Conservation (phyloP, 2,888 invertebrate genomes). For the Cheilosia impressa region DNA sequence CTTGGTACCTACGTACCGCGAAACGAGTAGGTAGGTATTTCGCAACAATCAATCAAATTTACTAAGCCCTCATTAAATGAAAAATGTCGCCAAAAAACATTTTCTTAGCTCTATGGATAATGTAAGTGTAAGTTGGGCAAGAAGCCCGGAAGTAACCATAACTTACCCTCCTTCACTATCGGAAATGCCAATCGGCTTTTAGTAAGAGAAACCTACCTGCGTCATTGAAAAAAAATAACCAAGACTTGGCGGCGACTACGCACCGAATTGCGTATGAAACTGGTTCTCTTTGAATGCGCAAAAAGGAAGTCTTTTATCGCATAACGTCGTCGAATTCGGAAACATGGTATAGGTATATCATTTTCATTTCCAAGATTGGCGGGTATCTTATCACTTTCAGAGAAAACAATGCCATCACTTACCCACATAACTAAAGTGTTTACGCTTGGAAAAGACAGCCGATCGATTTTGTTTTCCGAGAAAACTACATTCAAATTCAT, state of each 20-base stretch:
- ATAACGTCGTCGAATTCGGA: background rate
- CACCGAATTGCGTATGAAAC: conserved; percentile 4
- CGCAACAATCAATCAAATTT: conserved; percentile 15
- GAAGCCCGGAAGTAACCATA: conserved; percentile 33
- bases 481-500: conserved; percentile 63
- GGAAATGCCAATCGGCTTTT: conserved; percentile 37
- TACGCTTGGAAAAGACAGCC: conserved; percentile 1
- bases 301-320: conserved; percentile 28
- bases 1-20: background rate
- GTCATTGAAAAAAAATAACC: conserved; percentile 16
- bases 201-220: conserved; percentile 8
- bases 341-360: background rate
- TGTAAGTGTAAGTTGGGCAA: background rate
- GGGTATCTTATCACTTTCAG: conserved; percentile 29
- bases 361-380: background rate
- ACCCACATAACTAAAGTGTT: conserved; percentile 10
- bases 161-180: conserved; percentile 6
- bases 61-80: background rate
- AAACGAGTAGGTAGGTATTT: conserved; percentile 5
- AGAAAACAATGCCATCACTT: conserved; percentile 33
- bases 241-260: conserved; percentile 49
- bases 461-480: conserved; percentile 51
- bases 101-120: background rate
- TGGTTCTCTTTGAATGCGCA: background rate
- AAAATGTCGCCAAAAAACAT: too few species aligned